These are phyloP conservation scores for Centruroides vittatus DNA, from an alignment of 1,140 invertebrate species.

Conservation along the genomic window DNA sequence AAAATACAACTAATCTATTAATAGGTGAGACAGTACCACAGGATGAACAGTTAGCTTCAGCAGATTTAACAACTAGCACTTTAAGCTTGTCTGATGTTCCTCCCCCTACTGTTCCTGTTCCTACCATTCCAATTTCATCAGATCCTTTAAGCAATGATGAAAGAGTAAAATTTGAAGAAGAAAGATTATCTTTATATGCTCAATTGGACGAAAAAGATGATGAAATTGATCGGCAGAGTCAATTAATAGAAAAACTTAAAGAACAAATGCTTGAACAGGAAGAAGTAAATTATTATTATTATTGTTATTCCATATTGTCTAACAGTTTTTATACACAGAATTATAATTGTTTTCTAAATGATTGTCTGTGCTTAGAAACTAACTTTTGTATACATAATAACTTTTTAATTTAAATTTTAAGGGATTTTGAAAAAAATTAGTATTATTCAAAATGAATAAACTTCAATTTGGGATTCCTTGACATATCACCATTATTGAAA, in stretches of 20 bases:
- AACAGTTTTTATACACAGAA: too few relatives aligned
- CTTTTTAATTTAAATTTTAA: too few relatives aligned
- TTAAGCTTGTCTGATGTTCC: constrained; percentile 13
- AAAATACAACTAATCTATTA: neutral
- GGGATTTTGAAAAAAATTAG: too few relatives aligned
- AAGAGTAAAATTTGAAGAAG: constrained; percentile 52
- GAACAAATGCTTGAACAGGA: constrained; percentile 97
- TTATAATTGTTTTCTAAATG: too few relatives aligned
- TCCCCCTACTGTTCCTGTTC: constrained; percentile 1
- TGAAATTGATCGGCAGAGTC: constrained; percentile 95
- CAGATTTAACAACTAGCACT: constrained; percentile 29
- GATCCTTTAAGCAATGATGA: constrained; percentile 44
- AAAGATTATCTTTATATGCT: constrained; percentile 82
- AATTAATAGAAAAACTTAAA: constrained; percentile 91
- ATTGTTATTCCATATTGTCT: too few relatives aligned
- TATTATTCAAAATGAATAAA: too few relatives aligned
- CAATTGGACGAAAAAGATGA: constrained; percentile 99
- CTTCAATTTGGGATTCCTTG: too few relatives aligned
- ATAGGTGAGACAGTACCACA: constrained; percentile 74
- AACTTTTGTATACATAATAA: too few relatives aligned
- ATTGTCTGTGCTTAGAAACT: too few relatives aligned
- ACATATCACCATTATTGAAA: too few relatives aligned
- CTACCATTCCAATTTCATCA: constrained; percentile 29
- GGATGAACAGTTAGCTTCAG: constrained; percentile 82
- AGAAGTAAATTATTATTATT: constrained; percentile 34